Conservation (phyloP, 2,797 vertebrate species). For the Tiaroga cobitis region DNA sequence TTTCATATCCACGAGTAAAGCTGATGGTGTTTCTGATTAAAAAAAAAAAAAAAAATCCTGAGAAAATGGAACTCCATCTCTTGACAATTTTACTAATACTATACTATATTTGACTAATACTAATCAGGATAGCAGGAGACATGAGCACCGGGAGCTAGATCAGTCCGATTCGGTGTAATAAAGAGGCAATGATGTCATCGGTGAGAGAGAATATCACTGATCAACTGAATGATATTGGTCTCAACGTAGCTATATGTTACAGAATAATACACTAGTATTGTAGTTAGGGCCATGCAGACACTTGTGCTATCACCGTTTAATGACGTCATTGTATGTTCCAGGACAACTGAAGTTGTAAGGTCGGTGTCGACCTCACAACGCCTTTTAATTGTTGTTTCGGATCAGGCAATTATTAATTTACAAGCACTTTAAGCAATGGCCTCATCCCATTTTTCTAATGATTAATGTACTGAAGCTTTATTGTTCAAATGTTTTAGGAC, state of each 20-base stretch:
- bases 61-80: neutral
- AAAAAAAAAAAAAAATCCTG: neutral
- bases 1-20: neutral
- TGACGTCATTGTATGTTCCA: neutral
- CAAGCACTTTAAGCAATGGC: neutral
- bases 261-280: neutral
- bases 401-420: neutral
- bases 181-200: neutral
- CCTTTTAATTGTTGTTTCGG: neutral
- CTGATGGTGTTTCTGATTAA: neutral
- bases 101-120: neutral
- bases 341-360: neutral
- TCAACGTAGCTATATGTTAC: neutral
- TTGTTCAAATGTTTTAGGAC: slow-evolving; percentile 1
- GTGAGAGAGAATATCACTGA: neutral
- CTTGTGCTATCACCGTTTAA: neutral
- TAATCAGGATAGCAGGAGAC: neutral
- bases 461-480: neutral
- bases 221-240: neutral
- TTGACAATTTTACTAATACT: neutral
- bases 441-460: neutral
- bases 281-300: neutral
- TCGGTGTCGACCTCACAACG: neutral
- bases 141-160: neutral
- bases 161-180: neutral